Conservation (phyloP, 2,113 vertebrate genomes). For the Heteronetta atricapilla region DNA sequence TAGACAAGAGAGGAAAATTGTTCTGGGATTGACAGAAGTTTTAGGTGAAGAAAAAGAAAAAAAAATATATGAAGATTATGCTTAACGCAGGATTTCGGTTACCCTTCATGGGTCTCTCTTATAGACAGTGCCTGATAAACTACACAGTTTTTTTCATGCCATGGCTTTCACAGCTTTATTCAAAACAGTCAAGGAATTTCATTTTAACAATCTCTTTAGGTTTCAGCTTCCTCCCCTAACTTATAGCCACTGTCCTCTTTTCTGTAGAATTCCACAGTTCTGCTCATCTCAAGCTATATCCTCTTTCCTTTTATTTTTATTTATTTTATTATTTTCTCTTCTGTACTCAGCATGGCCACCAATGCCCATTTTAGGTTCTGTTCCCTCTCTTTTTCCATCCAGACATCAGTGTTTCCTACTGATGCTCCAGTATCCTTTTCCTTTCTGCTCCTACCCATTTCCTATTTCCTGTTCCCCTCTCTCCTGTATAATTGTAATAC, state of each 20-base stretch:
- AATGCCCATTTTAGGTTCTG: not conserved
- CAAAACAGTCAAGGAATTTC: not conserved
- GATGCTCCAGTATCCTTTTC: not conserved
- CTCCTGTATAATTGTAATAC: not conserved
- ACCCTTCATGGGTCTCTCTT: not conserved
- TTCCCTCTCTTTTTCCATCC: not conserved
- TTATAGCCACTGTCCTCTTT: not conserved
- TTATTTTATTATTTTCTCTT: not conserved
- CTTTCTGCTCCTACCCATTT: not conserved
- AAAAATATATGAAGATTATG: not conserved
- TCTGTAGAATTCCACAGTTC: not conserved
- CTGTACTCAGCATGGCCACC: not conserved
- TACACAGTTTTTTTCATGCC: not conserved
- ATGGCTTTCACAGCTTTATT: not conserved
- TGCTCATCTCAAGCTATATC: not conserved
- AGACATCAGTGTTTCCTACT: not conserved
- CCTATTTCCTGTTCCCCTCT: not conserved
- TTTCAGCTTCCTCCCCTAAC: not conserved
- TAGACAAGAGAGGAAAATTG: constrained; percentile 7
- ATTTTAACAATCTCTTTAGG: not conserved
- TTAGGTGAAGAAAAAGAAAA: not conserved
- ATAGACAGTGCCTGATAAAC: not conserved
- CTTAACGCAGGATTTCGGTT: not conserved
- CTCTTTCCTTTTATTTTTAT: not conserved
- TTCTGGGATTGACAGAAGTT: not conserved